These are phyloP conservation scores for Halocaridina rubra DNA, from an alignment of 2,888 invertebrate genomes.

Conservation along the genomic window DNA sequence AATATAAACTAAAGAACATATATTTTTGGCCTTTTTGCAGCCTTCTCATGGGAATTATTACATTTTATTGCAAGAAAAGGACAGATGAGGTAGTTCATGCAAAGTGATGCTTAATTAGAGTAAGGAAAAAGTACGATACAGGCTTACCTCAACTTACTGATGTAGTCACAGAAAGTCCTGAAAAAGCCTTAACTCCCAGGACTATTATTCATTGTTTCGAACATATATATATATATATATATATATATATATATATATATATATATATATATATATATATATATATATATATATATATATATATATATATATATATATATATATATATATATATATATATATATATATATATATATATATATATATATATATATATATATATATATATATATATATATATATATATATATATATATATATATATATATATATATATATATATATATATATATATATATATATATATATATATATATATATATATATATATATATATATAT, in stretches of 20 bases:
- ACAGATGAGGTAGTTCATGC: too few relatives aligned
- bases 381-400: conserved; percentile 14
- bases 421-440: neutral
- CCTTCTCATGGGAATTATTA: too few relatives aligned
- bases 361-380: conserved; percentile 10
- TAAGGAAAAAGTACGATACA: too few relatives aligned
- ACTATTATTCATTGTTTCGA: neutral
- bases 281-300: conserved; percentile 5
- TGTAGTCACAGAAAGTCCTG: too few relatives aligned
- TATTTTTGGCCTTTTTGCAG: too few relatives aligned
- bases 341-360: conserved; percentile 2
- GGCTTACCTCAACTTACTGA: too few relatives aligned
- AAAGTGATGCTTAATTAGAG: too few relatives aligned
- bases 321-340: neutral
- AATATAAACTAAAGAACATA: too few relatives aligned
- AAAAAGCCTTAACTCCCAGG: neutral
- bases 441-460: neutral
- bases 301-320: conserved; percentile 8
- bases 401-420: neutral
- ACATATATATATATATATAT: neutral
- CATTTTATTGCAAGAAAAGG: too few relatives aligned
- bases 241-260: conserved; percentile 8
- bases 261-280: conserved; percentile 11
- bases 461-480: neutral
- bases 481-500: neutral